These are phyloP conservation scores for Ceyx melanurus DNA, from an alignment of 2,113 vertebrate genomes.

Conservation along the genomic window DNA sequence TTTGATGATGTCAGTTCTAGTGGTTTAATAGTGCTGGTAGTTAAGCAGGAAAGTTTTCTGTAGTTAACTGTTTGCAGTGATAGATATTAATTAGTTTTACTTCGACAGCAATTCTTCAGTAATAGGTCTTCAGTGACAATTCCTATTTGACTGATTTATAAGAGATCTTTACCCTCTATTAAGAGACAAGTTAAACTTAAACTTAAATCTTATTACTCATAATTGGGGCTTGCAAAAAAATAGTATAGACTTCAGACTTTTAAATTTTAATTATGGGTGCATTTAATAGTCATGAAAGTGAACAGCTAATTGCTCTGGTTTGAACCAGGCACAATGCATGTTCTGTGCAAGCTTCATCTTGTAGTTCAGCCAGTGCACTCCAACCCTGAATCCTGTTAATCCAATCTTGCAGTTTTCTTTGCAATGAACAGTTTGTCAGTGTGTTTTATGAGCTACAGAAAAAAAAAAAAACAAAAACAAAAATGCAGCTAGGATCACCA, in stretches of 20 bases:
- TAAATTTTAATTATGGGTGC: conserved; percentile 73
- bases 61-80: conserved; percentile 68
- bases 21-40: conserved; percentile 66
- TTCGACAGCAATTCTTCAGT: conserved; percentile 63
- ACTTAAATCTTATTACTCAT: conserved; percentile 77
- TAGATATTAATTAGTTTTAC: conserved; percentile 78
- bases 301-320: conserved; percentile 56
- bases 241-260: conserved; percentile 72
- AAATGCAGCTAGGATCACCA: background rate
- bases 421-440: background rate
- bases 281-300: conserved; percentile 66
- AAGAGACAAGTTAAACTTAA: conserved; percentile 77
- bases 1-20: conserved; percentile 62
- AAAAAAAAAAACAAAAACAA: background rate
- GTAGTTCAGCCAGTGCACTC: background rate
- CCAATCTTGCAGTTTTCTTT: background rate
- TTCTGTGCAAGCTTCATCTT: background rate
- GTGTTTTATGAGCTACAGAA: conserved; percentile 13
- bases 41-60: conserved; percentile 68
- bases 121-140: conserved; percentile 67
- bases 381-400: background rate
- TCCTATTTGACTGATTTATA: conserved; percentile 77
- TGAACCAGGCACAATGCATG: conserved; percentile 22
- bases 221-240: conserved; percentile 66
- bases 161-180: conserved; percentile 80